Evolutionary conservation across 1,140 invertebrate species (phyloP).

Genomic region (Linepithema humile): DNA sequence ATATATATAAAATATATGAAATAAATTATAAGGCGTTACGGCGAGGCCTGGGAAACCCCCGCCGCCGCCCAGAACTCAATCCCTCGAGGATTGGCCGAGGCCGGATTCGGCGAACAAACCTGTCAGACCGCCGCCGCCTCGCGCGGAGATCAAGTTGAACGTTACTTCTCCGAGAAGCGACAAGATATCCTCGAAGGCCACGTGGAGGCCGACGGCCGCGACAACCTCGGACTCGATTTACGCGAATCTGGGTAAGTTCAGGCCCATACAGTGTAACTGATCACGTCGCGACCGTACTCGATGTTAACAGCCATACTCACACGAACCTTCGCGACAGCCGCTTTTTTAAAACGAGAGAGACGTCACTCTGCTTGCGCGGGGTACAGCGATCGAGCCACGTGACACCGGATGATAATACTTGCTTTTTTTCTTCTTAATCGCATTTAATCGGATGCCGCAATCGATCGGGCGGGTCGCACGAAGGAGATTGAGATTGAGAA

Average conservation of each 20-base stretch:
- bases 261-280: slow-evolving; percentile 84
- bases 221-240: slow-evolving; percentile 89
- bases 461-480: neutral
- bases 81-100: slow-evolving; percentile 84
- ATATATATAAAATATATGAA: no score
- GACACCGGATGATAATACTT: slow-evolving; percentile 53
- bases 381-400: slow-evolving; percentile 53
- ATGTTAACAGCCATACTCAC: slow-evolving; percentile 82
- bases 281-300: slow-evolving; percentile 57
- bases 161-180: slow-evolving; percentile 72
- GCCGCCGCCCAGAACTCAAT: slow-evolving; percentile 86
- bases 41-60: slow-evolving; percentile 86
- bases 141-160: slow-evolving; percentile 87
- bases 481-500: neutral
- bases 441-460: neutral
- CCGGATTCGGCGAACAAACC: slow-evolving; percentile 84
- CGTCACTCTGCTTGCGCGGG: slow-evolving; percentile 38
- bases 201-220: slow-evolving; percentile 83
- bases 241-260: slow-evolving; percentile 90
- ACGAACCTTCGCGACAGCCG: slow-evolving; percentile 80
- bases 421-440: neutral
- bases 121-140: slow-evolving; percentile 89
- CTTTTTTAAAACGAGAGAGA: slow-evolving; percentile 57
- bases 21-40: slow-evolving; percentile 59
- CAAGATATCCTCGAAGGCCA: slow-evolving; percentile 77